phyloP scores from a whole-genome alignment of 2,888 invertebrate genomes.

The Rhopalosiphum nymphaeae region DNA sequence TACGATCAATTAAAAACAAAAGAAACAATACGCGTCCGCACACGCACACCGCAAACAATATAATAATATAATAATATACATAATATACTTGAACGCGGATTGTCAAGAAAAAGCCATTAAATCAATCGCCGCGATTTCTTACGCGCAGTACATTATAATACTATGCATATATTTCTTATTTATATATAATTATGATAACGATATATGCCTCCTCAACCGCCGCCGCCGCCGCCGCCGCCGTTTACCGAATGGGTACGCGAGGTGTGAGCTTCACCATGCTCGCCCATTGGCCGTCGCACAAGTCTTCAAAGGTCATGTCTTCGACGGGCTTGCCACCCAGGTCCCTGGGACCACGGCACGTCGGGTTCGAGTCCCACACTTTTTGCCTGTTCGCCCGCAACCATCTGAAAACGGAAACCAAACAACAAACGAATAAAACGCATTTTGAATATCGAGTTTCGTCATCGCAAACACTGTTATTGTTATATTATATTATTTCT shows the following conservation, averaged over 20 bases:
- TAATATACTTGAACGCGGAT: constrained; percentile 4
- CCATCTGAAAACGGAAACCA: constrained; percentile 73
- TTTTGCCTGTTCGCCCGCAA: constrained; percentile 77
- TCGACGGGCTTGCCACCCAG: constrained; percentile 79
- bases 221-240: background rate
- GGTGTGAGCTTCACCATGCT: constrained; percentile 81
- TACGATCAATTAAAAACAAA: constrained; percentile 57
- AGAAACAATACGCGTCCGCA: constrained; percentile 17
- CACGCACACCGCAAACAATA: background rate
- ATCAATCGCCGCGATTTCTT: constrained; percentile 19
- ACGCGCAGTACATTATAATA: background rate
- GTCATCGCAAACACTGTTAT: too few species aligned
- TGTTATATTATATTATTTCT: background rate
- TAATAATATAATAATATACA: constrained; percentile 12
- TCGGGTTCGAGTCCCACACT: constrained; percentile 79
- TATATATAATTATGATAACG: background rate
- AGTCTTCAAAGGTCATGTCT: constrained; percentile 79
- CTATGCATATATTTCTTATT: background rate
- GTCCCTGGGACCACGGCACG: constrained; percentile 80
- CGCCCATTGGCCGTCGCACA: constrained; percentile 84
- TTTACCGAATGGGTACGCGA: constrained; percentile 73
- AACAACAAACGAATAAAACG: background rate
- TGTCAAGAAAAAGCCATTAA: constrained; percentile 47
- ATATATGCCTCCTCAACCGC: background rate
- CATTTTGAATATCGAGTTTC: background rate